A percentile compares a stretch with the other conserved stretches of the same genome.
phyloP scores from a whole-genome alignment of 1,140 invertebrate species.

The Drosophila mauritiana region DNA sequence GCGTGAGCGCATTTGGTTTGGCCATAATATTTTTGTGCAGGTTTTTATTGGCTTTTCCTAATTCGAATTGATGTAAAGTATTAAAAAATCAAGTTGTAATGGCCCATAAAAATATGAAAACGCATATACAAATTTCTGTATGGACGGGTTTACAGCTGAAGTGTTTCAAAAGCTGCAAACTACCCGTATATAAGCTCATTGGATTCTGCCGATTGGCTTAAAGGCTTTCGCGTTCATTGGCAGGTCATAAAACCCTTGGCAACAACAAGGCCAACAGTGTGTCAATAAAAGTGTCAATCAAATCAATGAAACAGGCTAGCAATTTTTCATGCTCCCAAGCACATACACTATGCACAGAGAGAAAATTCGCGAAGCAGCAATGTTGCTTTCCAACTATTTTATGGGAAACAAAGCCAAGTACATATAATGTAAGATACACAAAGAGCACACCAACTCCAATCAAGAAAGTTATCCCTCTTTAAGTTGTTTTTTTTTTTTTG shows the following conservation, averaged over 20 bases:
- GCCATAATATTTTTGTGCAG: constrained; percentile 20
- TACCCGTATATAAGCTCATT: constrained; percentile 12
- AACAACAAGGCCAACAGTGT: constrained; percentile 56
- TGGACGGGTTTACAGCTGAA: constrained; percentile 14
- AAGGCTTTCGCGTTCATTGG: constrained; percentile 51
- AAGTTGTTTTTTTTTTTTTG: neutral
- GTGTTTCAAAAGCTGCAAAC: constrained; percentile 27
- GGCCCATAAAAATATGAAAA: constrained; percentile 35
- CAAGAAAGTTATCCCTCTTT: too few relatives aligned
- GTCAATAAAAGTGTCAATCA: constrained; percentile 82
- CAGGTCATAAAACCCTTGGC: constrained; percentile 74
- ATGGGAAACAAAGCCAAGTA: too few relatives aligned
- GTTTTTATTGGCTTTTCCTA: constrained; percentile 25
- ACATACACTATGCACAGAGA: constrained; percentile 8
- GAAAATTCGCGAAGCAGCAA: neutral
- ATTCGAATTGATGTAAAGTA: constrained; percentile 30
- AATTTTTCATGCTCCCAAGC: constrained; percentile 59
- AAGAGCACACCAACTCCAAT: too few relatives aligned
- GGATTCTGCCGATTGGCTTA: constrained; percentile 47
- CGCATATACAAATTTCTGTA: constrained; percentile 20
- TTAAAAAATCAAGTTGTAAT: constrained; percentile 45
- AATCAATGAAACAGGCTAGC: constrained; percentile 70
- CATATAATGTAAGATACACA: too few relatives aligned
- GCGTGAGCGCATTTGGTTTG: neutral
- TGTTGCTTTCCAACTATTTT: too few relatives aligned